Base-by-base conservation (phyloP, 2,113 vertebrate species). In the Malurus cyaneus region DNA sequence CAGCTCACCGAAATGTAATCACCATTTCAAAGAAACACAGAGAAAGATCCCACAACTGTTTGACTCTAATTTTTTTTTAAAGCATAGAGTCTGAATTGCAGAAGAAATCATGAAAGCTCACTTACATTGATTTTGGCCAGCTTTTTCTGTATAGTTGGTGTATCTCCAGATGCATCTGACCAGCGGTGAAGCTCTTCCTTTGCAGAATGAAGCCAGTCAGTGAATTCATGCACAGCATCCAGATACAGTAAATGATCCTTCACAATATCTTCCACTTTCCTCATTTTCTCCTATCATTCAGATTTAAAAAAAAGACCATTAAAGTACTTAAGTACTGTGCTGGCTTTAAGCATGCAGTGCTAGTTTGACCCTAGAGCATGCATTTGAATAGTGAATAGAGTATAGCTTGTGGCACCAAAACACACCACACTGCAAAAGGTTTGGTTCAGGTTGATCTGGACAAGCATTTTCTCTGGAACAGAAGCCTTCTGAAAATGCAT, bases 101-200 rank as follows among this genome's bases (percentile, higher is more conserved):
- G 29, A 56, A 49, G 41, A 93, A 93, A 72, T 56, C 8, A 73
- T 3, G 24, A n/a, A 54, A 59, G 24, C 4, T 76, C 18, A 70
- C 14, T 88, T 95, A 99, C 99, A 98, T 98, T 98, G 93, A 99
- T 98, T 98, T 99, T 99, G 65, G 97, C 91, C 86, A 99, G 90
- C 85, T 99, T 99, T 94, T 98, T 99, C 96, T 98, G 98, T 82
- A 98, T 95, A 19, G 98, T 97, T 56, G 97, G 28, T 14, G 98
- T 97, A 89, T 99, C 99, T 93, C 99, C 99, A 34, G 98, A 98
- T 61, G 97, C 71, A 70, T 99, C 99, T 8, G 98, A 98, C 99
- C 99, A 99, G 53, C 98, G 98, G 57, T 99, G 99, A 39, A 99
- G 98, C 95, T 99, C 99, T 94, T 99, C 99, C 93, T 99, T 99